Evolutionary conservation across 2,797 vertebrate species (phyloP), one percentile per base, ranked within the genome.

Genomic region (Acestrorhynchus altus): DNA sequence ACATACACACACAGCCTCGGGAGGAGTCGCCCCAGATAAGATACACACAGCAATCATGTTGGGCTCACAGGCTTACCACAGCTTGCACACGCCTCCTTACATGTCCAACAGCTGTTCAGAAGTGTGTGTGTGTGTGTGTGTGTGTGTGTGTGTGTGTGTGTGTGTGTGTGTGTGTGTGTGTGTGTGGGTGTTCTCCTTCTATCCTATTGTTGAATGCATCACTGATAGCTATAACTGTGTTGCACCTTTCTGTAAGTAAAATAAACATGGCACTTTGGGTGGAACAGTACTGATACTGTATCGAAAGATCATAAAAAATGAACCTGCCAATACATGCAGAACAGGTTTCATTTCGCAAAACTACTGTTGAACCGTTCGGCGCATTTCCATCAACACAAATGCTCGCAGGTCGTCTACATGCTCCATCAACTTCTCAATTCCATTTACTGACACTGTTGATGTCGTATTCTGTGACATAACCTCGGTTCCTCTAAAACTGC

Each of bases 1-100:
- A 76, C 57, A 76, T 63, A 70, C 68, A 60, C 74, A 79, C 71
- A 84, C 74, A 81, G 80, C 83, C 80, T 22, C 68, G 76, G 83
- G 83, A 82, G 71, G 77, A 82, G 80, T 79, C 57, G 60, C 75
- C 71, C 77, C 77, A 84, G 80, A 84, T 82, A 84, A 84, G 80
- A 84, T 82, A 84, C 83, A 82, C 78, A 83, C 76, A 74, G 82
- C 84, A 84, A 81, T 70, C 85, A 78, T 84, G 83, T 84, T 72
- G 80, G 57, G 80, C 84, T 82, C 68, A 77, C 74, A 78, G 82
- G 80, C 77, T 80, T 80, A 81, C 80, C 72, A 77, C 54, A 80
- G 76, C 80, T 61, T 79, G 74, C 80, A 69, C 78, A 80, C 78
- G 46, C 72, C 80, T 77, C 39, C 57, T 81, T 82, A 80, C 80